Evolutionary conservation across 2,888 invertebrate species (phyloP).

Genomic region (Chromoteleia sp.): DNA sequence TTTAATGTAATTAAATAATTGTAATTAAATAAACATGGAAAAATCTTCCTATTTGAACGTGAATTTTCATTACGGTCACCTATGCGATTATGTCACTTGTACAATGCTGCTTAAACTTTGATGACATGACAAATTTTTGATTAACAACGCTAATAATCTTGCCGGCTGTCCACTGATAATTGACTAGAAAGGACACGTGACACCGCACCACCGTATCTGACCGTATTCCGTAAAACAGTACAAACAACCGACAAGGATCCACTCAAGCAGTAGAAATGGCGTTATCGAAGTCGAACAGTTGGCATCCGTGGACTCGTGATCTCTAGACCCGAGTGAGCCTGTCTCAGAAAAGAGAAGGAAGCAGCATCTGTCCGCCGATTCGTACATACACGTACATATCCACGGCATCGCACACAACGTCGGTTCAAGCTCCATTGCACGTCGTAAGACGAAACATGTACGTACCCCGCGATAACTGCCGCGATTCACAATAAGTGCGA

Average conservation of each 20-base stretch:
- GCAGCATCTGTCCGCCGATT: slow-evolving; percentile 71
- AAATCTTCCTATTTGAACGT: too few relatives aligned
- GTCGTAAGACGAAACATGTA: slow-evolving; percentile 81
- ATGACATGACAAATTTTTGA: too few relatives aligned
- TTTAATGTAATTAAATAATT: too few relatives aligned
- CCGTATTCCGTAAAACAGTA: too few relatives aligned
- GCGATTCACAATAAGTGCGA: slow-evolving; percentile 60
- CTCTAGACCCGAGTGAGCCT: slow-evolving; percentile 34
- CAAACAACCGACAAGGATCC: not conserved
- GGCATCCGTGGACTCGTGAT: slow-evolving; percentile 21
- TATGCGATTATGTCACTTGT: too few relatives aligned
- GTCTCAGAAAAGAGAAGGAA: slow-evolving; percentile 74
- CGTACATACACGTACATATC: slow-evolving; percentile 63
- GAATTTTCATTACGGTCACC: too few relatives aligned
- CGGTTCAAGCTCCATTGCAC: slow-evolving; percentile 79
- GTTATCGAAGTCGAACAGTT: slow-evolving; percentile 4
- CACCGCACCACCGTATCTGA: too few relatives aligned
- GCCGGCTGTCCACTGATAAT: too few relatives aligned
- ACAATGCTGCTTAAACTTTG: too few relatives aligned
- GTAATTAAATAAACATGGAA: too few relatives aligned
- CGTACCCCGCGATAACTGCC: slow-evolving; percentile 78
- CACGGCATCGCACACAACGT: slow-evolving; percentile 74
- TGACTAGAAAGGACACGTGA: too few relatives aligned
- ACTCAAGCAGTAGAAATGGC: not conserved
- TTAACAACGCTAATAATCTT: too few relatives aligned